These are phyloP conservation scores for Chiroxiphia lanceolata DNA, from an alignment of 2,797 vertebrate genomes.

Conservation along the genomic window DNA sequence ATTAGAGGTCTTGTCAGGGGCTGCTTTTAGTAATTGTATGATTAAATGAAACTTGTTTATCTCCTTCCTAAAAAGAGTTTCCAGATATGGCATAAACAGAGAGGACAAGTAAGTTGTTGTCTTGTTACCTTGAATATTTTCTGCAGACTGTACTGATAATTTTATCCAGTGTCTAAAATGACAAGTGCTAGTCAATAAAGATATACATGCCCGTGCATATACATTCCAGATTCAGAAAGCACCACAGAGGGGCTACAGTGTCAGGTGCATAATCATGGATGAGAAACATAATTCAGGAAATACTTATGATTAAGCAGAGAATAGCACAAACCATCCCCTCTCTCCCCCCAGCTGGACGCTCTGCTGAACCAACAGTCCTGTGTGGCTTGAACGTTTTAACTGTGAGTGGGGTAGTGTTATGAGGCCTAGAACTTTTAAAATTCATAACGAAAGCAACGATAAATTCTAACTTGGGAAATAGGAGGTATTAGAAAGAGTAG, in stretches of 20 bases:
- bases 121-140: background rate
- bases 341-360: background rate
- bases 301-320: fast-evolving
- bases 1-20: background rate
- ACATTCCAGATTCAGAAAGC: background rate
- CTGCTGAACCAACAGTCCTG: background rate
- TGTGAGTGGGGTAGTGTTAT: background rate
- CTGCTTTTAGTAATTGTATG: constrained; percentile 23
- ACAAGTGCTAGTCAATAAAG: background rate
- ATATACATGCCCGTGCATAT: background rate
- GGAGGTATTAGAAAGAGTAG: background rate
- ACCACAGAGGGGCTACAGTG: fast-evolving
- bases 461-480: background rate
- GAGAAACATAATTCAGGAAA: background rate
- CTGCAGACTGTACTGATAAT: background rate
- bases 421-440: background rate
- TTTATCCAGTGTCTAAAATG: background rate
- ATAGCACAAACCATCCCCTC: background rate
- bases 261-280: fast-evolving
- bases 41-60: constrained; percentile 40
- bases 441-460: background rate
- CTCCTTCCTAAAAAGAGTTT: constrained; percentile 22
- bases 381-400: background rate
- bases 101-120: background rate
- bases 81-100: background rate